A percentile compares a stretch with the other conserved stretches of the same genome.
These are phyloP conservation scores for Hyaena hyaena DNA, from an alignment of 2,113 vertebrate species.

Conservation along the genomic window DNA sequence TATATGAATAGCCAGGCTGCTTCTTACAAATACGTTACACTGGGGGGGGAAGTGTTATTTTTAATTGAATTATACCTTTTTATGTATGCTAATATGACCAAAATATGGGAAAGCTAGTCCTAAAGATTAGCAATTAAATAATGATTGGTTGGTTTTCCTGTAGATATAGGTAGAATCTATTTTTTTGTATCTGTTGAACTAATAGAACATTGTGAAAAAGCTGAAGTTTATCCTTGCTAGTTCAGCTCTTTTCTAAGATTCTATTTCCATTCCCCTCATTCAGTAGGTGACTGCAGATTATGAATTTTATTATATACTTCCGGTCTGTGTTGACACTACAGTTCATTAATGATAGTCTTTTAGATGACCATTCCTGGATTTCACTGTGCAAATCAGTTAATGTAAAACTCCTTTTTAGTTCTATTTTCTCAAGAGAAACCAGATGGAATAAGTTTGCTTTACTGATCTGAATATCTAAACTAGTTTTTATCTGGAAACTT, in stretches of 20 bases:
- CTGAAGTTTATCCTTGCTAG: not conserved
- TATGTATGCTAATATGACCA: not conserved
- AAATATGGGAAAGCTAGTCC: not conserved
- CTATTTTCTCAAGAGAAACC: conserved; percentile 33
- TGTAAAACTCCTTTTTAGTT: conserved; percentile 45
- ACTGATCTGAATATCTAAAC: not conserved
- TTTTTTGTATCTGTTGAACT: not conserved
- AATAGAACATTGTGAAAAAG: conserved; percentile 13
- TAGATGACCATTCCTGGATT: not conserved
- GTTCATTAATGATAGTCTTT: not conserved
- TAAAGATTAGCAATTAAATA: not conserved
- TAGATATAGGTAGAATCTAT: not conserved
- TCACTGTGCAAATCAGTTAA: not conserved
- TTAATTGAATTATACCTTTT: conserved; percentile 4
- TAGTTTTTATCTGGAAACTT: conserved; percentile 15
- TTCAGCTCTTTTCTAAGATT: not conserved
- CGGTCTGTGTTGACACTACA: not conserved
- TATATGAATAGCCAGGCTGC: not conserved
- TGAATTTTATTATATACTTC: not conserved
- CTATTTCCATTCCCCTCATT: not conserved
- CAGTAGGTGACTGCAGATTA: not conserved
- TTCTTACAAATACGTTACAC: conserved; percentile 10
- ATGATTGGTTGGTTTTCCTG: not conserved
- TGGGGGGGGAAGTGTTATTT: not conserved
- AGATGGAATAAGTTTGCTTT: conserved; percentile 40